Evolutionary conservation across 1,140 invertebrate genomes (phyloP).

Genomic region (Chelonus insularis): DNA sequence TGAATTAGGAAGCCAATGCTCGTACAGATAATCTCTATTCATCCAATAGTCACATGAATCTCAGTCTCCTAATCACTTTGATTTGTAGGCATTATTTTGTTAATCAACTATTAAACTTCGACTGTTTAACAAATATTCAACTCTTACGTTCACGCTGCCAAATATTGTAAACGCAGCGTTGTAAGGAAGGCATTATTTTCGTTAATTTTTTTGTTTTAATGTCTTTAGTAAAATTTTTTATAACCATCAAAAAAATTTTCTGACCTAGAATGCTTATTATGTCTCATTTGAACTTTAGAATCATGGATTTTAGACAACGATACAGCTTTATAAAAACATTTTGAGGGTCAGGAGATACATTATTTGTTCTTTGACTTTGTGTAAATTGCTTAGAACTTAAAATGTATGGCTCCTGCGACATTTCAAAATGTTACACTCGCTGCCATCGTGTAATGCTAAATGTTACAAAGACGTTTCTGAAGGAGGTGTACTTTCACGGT

Average conservation of each 20-base stretch:
- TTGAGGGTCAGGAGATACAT: background rate
- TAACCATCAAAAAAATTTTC: background rate
- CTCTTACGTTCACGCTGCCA: background rate
- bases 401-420: slow-evolving; percentile 50
- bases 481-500: slow-evolving; percentile 55
- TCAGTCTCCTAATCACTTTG: slow-evolving; percentile 24
- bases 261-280: background rate
- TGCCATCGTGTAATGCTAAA: slow-evolving; percentile 34
- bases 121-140: slow-evolving; percentile 8
- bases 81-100: slow-evolving; percentile 22
- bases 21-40: background rate
- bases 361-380: background rate
- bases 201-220: too few species aligned
- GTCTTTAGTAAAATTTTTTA: too few species aligned
- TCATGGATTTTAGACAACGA: background rate
- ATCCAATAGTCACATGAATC: slow-evolving; percentile 2
- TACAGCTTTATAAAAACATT: background rate
- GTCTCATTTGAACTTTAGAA: slow-evolving; percentile 7
- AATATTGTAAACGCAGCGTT: background rate
- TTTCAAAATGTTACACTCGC: slow-evolving; percentile 37
- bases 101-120: slow-evolving; percentile 17
- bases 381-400: slow-evolving; percentile 30
- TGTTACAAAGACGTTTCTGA: slow-evolving; percentile 59
- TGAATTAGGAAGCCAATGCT: slow-evolving; percentile 9
- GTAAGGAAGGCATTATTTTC: slow-evolving; percentile 16